A percentile compares a stretch with the other conserved stretches of the same genome.
Conservation (phyloP, 2,113 vertebrate species). For the Phyllostomus discolor region DNA sequence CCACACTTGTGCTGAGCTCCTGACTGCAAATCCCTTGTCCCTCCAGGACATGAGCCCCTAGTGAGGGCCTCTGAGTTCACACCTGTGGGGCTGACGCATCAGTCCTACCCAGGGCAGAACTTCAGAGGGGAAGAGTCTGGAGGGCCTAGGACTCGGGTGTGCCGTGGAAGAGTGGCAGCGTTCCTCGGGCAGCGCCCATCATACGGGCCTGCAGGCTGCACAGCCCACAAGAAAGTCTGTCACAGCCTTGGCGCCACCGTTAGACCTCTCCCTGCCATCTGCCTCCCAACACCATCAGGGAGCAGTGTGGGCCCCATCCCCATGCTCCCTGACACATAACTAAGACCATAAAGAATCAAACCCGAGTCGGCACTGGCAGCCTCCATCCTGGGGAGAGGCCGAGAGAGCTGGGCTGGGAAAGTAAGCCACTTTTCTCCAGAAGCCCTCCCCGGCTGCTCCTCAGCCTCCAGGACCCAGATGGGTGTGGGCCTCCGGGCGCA, state of each 20-base stretch:
- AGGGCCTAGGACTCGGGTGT: not conserved
- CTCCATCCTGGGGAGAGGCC: not conserved
- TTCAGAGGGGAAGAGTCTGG: not conserved
- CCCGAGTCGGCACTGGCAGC: fast-evolving
- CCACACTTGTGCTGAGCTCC: not conserved
- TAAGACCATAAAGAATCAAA: fast-evolving
- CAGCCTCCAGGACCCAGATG: not conserved
- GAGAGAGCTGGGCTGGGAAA: not conserved
- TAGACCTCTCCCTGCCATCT: not conserved
- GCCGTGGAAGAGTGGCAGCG: fast-evolving
- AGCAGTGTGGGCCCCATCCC: fast-evolving
- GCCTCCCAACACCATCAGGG: fast-evolving
- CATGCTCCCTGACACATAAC: not conserved
- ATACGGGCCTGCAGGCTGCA: not conserved
- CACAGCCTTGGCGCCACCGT: not conserved
- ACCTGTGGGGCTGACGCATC: fast-evolving
- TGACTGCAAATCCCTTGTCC: not conserved
- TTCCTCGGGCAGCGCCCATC: fast-evolving
- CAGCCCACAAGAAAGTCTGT: not conserved
- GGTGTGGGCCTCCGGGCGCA: not conserved
- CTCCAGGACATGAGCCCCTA: not conserved
- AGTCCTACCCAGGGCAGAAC: not conserved
- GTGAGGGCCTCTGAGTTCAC: not conserved
- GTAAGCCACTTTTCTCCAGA: not conserved
- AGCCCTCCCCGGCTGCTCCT: not conserved